A percentile compares a stretch with the other conserved stretches of the same genome.
Evolutionary conservation across 2,888 invertebrate genomes (phyloP).

Genomic region (Zootermopsis nevadensis): DNA sequence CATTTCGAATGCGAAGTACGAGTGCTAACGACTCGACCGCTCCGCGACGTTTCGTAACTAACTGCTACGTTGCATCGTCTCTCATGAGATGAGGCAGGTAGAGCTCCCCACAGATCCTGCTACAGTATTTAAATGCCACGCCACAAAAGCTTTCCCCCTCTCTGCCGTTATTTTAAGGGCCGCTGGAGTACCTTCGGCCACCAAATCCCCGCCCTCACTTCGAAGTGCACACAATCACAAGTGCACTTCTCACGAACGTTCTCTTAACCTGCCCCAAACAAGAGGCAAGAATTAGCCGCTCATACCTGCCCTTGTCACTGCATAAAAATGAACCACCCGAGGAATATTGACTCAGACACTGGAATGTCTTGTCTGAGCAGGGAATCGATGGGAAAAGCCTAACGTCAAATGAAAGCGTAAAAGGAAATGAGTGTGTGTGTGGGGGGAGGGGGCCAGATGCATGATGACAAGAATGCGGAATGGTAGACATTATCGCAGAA

Average conservation of each 20-base stretch:
- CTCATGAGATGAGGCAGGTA: background rate
- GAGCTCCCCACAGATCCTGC: too few relatives aligned
- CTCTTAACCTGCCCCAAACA: background rate
- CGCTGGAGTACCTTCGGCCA: slow-evolving; percentile 6
- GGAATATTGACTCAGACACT: background rate
- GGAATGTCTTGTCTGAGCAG: background rate
- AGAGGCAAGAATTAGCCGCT: slow-evolving; percentile 39
- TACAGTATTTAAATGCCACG: slow-evolving; percentile 28
- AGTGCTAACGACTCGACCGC: too few relatives aligned
- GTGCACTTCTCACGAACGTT: background rate
- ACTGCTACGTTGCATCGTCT: background rate
- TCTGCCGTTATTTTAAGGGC: slow-evolving; percentile 2
- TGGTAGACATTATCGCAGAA: background rate
- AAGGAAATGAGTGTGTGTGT: too few relatives aligned
- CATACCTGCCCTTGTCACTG: background rate
- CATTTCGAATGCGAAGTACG: too few relatives aligned
- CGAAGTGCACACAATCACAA: slow-evolving; percentile 13
- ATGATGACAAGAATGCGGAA: background rate
- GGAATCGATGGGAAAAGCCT: background rate
- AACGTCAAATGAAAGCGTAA: background rate
- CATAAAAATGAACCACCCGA: slow-evolving; percentile 12
- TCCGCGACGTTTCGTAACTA: too few relatives aligned
- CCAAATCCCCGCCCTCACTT: background rate
- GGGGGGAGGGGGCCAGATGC: background rate
- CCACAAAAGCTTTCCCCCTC: slow-evolving; percentile 12